These are phyloP conservation scores for Drosophila tripunctata DNA, from an alignment of 2,888 invertebrate species.

Conservation along the genomic window DNA sequence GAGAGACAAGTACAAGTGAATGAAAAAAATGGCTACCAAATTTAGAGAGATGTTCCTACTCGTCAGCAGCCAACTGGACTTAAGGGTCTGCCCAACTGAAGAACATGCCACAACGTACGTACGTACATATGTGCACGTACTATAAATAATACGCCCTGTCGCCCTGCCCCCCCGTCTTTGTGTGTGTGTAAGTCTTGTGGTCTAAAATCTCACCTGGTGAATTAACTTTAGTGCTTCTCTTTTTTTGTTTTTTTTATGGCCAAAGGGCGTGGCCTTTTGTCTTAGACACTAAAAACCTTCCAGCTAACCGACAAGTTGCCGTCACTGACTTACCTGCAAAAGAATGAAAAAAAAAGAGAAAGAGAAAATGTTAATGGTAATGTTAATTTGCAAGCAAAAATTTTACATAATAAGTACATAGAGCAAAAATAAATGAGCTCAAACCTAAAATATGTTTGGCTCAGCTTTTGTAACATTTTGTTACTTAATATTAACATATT, in stretches of 20 bases:
- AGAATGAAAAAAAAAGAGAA: conserved; percentile 16
- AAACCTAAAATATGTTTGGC: neutral
- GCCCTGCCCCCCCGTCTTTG: conserved; percentile 4
- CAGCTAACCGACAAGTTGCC: conserved; percentile 11
- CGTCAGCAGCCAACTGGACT: conserved; percentile 48
- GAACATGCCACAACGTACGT: conserved; percentile 24
- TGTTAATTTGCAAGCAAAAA: conserved; percentile 39
- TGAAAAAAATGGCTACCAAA: conserved; percentile 56
- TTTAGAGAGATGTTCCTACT: conserved; percentile 42
- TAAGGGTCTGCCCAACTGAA: conserved; percentile 40
- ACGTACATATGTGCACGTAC: conserved; percentile 32
- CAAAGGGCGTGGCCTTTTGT: conserved; percentile 68
- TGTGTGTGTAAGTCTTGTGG: conserved; percentile 4
- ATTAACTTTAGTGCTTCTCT: conserved; percentile 47
- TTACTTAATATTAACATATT: neutral
- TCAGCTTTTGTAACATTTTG: neutral
- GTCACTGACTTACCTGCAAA: conserved; percentile 50
- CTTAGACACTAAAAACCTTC: conserved; percentile 43
- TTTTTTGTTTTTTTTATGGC: too few relatives aligned
- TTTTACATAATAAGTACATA: neutral
- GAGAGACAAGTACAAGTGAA: conserved; percentile 10
- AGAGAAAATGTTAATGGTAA: conserved; percentile 10
- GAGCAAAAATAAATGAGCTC: too few relatives aligned
- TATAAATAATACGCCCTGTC: conserved; percentile 57
- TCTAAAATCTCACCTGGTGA: conserved; percentile 58